Evolutionary conservation across 2,888 invertebrate genomes (phyloP), one percentile per base, ranked within the genome.

Genomic region (Aphidius colemani): DNA sequence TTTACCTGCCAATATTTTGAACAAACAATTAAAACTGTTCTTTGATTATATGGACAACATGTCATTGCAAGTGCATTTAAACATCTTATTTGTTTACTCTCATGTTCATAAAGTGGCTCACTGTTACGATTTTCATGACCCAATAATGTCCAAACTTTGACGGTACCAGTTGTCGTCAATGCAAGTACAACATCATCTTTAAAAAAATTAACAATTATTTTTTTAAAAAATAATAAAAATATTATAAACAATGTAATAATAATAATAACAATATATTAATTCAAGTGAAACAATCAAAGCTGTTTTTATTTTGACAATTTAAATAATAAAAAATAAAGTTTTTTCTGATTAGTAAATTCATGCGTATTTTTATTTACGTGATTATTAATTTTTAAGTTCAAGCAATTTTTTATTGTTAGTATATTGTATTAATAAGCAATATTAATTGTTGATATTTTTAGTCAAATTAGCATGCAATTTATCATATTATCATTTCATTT

Each of bases 111-210:
- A 50, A 97, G 89, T 0, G 94, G 93, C 73, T 94, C 93, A 0
- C 91, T 90, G 74, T 91, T 90, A 73, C 94, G 94, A 76, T 91
- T 90, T 79, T 96, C 96, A 70, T 91, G 91, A 3, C 95, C 95
- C 45, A 92, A 85, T 5, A 98, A 86, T 0, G 96, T 96, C 98
- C 98, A 98, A 0, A 98, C 95, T 85, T 98, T 98, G 0, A 98
- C 96, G 61, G 95, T 95, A 0, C 98, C 98, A 9, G 96, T 95
- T 40, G 96, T 96, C 6, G 97, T 96, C 59, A 98, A 89, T 2
- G 96, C 98, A 70, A 98, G 85, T 0, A 98, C 95, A 2, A 98
- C 96, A 81, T 98, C 97, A 84, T 98, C 98, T 87, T 92, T 91
- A 81, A 81, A 80, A 67, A 57, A 63, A 10, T 51, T 53, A 49